Evolutionary conservation across 1,140 invertebrate species (phyloP), one percentile per base, ranked within the genome.

Genomic region (Atta colombica): DNA sequence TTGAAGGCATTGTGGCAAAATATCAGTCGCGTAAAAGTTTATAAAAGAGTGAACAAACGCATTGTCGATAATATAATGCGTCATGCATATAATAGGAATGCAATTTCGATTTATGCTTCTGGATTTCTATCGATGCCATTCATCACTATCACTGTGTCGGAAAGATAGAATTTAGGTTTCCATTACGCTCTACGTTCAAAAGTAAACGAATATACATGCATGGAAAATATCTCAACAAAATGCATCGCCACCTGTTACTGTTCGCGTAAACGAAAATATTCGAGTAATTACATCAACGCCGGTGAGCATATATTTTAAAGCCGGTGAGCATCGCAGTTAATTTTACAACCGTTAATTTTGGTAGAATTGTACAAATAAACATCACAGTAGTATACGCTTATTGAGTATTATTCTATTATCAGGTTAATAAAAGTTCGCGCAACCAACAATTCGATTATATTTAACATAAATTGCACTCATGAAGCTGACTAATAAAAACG

Each of bases 21-120:
- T 74, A 82, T 82, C 31, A 72, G 58, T 39, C 12, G 14, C 35
- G 12, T 45, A 45, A 12, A 45, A 45, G 39, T n/a, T 53, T 58
- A 25, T 45, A 31, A 55, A 55, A 18, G 66, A 16, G 5, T 10
- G 35, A 39, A 39, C 35, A 39, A 39, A 39, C 35, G 51, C 51
- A n/a, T 60, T 81, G 21, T 55, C 65, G 31, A 6, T 28, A 18
- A 16, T 21, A 2, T 28, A 25, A 25, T n/a, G 65, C 51, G 39
- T 28, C 18, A 14, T 14, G 16, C 45, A 6, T 39, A 39, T 39
- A 77, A 18, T 10, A 14, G 60, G 8, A 25, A 53, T 71, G 53
- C 78, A 82, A 82, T 82, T 82, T 82, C 68, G 61, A 82, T 82
- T 74, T 61, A 31, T 60, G 53, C 7, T 49, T 31, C 68, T 60